Evolutionary conservation across 2,888 invertebrate genomes (phyloP).

Genomic region (Drosophila cognata): DNA sequence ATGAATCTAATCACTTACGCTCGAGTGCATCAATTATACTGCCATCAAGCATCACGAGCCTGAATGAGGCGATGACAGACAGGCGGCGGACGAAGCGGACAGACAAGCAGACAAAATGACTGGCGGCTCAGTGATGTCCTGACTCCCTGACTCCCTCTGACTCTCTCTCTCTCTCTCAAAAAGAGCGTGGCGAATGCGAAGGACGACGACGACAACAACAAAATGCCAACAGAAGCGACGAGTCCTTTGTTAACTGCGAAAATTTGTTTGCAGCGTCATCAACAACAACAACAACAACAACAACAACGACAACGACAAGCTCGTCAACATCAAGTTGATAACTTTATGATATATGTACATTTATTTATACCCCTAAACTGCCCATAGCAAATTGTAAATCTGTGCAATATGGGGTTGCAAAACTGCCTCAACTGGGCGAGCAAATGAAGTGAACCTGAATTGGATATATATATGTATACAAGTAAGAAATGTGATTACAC

Average conservation of each 20-base stretch:
- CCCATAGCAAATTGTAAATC: conserved; percentile 46
- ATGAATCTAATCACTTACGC: conserved; percentile 85
- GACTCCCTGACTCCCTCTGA: conserved; percentile 11
- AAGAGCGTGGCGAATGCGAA: conserved; percentile 65
- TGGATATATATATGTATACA: not conserved
- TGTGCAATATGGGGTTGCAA: conserved; percentile 18
- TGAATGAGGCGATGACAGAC: conserved; percentile 49
- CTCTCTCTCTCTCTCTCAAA: conserved; percentile 10
- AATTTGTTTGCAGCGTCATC: conserved; percentile 84
- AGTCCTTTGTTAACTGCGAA: conserved; percentile 70
- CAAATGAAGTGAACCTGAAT: not conserved
- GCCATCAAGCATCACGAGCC: conserved; percentile 77
- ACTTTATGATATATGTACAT: conserved; percentile 62
- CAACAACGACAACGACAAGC: conserved; percentile 59
- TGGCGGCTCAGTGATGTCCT: conserved; percentile 42
- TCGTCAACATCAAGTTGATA: conserved; percentile 70
- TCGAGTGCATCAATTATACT: conserved; percentile 85
- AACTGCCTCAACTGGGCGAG: not conserved
- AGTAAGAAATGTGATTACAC: not conserved
- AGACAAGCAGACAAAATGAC: conserved; percentile 71
- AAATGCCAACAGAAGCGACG: conserved; percentile 68
- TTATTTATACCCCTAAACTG: conserved; percentile 38
- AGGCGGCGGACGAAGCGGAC: conserved; percentile 37
- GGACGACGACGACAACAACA: conserved; percentile 35
- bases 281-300: conserved; percentile 55